Evolutionary conservation across 2,888 invertebrate species (phyloP), one percentile per base, ranked within the genome.

Genomic region (Piscicola geometra): DNA sequence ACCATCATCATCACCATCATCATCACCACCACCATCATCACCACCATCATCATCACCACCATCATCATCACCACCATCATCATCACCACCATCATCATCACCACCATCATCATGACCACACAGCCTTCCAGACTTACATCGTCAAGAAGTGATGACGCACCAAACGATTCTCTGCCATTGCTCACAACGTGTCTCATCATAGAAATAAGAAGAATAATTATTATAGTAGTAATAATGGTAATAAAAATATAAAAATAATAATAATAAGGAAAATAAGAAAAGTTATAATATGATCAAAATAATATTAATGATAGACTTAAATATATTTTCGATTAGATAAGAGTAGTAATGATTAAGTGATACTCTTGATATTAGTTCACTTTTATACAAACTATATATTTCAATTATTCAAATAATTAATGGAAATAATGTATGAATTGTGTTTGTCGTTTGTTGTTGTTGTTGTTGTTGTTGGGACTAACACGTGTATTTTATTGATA

Each of bases 21-120:
- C 41, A 41, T 41, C 41, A 41, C 41, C 41, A 9, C 41, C 41
- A 41, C 15, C 41, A 41, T 41, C 41, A 41, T 41, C 41, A 41
- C 41, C 41, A 9, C 21, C n/a, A 56, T 56, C 25, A 56, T 56
- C 25, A n/a, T 25, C 25, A 56, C 25, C 25, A 25, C n/a, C 25
- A 56, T 15, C 25, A 56, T 56, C n/a, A 50, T 50, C 28, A 28
- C 67, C 33, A 30, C 35, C 12, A 35, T n/a, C 21, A 33, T 25
- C 47, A 36, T 28, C n/a, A 25, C 30, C 25, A 25, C 25, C 67
- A 33, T 71, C 75, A 25, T 35, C 36, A 41, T 35, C 35, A 28
- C 36, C 15, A 75, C 60, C 68, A 28, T 9, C 75, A 28, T 21
- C 36, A 69, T 69, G 35, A n/a, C 36, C 35, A 9, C 60, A 56